Conservation (phyloP, 1,140 invertebrate genomes). For the Aphaenogaster ashmeadi region DNA sequence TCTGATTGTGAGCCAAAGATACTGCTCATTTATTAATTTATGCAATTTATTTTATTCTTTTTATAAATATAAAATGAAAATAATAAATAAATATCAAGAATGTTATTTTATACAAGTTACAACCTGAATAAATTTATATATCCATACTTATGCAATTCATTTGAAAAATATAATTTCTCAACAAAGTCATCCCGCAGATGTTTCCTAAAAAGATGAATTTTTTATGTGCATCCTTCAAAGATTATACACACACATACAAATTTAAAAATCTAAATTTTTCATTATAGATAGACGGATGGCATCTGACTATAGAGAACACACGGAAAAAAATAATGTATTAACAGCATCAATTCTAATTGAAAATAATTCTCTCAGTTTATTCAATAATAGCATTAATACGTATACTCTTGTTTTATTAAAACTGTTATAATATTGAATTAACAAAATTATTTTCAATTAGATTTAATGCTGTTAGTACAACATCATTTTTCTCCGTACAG, state of each 20-base stretch:
- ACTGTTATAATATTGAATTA: no score
- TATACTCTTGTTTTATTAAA: no score
- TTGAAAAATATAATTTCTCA: not conserved
- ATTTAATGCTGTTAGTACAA: no score
- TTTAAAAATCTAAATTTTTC: not conserved
- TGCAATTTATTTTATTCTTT: not conserved
- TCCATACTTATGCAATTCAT: not conserved
- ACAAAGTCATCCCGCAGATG: not conserved
- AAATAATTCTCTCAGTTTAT: no score
- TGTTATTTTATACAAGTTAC: not conserved
- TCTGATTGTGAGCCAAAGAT: not conserved
- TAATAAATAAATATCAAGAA: not conserved
- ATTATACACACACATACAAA: no score
- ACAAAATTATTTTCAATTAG: no score
- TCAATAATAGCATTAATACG: no score
- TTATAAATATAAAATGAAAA: not conserved
- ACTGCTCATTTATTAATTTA: not conserved
- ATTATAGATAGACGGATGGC: not conserved
- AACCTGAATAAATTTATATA: conserved; percentile 1
- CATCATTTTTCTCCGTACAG: no score
- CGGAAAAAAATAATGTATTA: no score
- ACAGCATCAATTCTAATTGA: no score
- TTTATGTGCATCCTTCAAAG: no score
- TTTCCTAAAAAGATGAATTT: not conserved
- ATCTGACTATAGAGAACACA: not conserved